phyloP scores from a whole-genome alignment of 2,888 invertebrate species.

The Emmelina monodactyla region DNA sequence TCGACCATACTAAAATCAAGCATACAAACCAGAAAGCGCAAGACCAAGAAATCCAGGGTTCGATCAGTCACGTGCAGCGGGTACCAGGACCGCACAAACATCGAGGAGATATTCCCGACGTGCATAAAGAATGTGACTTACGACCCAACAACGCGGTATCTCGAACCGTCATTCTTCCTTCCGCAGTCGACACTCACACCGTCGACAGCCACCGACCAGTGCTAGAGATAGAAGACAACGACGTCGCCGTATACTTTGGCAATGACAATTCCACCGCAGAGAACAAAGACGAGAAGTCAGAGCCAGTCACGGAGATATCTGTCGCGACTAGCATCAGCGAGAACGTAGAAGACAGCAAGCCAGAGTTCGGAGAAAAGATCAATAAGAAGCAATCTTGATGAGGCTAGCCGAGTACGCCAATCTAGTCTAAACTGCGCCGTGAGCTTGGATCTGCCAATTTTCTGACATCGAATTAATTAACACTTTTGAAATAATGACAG shows the following conservation, averaged over 20 bases:
- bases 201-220: slow-evolving; percentile 30
- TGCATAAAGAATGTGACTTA: slow-evolving; percentile 37
- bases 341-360: slow-evolving; percentile 24
- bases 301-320: slow-evolving; percentile 53
- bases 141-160: slow-evolving; percentile 49
- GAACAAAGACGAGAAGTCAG: slow-evolving; percentile 21
- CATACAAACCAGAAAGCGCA: slow-evolving; percentile 12
- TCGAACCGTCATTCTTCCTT: slow-evolving; percentile 44
- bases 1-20: slow-evolving; percentile 34
- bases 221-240: slow-evolving; percentile 60
- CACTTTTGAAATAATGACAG: too few relatives aligned
- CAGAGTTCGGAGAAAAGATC: slow-evolving; percentile 35
- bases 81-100: slow-evolving; percentile 26
- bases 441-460: too few relatives aligned
- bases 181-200: slow-evolving; percentile 22
- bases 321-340: slow-evolving; percentile 56
- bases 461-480: too few relatives aligned
- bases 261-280: slow-evolving; percentile 21
- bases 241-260: slow-evolving; percentile 67
- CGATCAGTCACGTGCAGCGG: slow-evolving; percentile 23
- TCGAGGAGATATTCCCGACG: slow-evolving; percentile 27
- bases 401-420: slow-evolving; percentile 12
- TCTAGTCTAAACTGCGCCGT: slow-evolving; percentile 33
- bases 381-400: slow-evolving; percentile 27
- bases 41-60: slow-evolving; percentile 35